Evolutionary conservation across 2,888 invertebrate species (phyloP).

Genomic region (Temnothorax unifasciatus): DNA sequence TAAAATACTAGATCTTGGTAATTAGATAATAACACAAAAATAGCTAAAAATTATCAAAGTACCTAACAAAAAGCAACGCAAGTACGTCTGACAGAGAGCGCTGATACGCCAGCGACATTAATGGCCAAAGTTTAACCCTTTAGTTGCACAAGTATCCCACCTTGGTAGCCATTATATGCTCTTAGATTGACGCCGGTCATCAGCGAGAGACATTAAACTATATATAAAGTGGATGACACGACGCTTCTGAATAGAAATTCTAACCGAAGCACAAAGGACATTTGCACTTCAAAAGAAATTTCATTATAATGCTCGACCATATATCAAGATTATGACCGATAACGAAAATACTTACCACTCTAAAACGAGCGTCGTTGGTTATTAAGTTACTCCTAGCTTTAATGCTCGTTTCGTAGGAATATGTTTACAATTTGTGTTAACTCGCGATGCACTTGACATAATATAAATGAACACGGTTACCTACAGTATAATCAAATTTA

Average conservation of each 20-base stretch:
- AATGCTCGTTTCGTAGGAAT: constrained; percentile 32
- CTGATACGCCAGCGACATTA: constrained; percentile 38
- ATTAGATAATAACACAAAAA: not conserved
- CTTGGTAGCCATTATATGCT: constrained; percentile 34
- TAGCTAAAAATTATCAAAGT: not conserved
- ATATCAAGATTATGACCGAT: constrained; percentile 34
- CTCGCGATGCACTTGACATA: constrained; percentile 32
- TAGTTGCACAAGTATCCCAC: constrained; percentile 40
- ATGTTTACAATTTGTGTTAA: constrained; percentile 39
- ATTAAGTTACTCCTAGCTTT: constrained; percentile 29
- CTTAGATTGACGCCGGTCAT: constrained; percentile 48
- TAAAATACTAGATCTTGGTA: not conserved
- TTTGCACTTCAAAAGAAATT: constrained; percentile 44
- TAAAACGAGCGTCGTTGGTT: constrained; percentile 17
- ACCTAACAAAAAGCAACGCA: not conserved
- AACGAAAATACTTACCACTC: constrained; percentile 35
- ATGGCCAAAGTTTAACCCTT: constrained; percentile 52
- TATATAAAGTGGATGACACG: constrained; percentile 23
- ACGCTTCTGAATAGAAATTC: constrained; percentile 34
- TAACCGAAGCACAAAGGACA: not conserved
- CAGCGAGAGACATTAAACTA: constrained; percentile 39
- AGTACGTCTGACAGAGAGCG: constrained; percentile 3
- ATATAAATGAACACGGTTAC: not conserved
- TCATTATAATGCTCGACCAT: not conserved
- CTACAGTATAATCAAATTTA: not conserved